Evolutionary conservation across 92 coral and sea anemone species (phyloP), one percentile per base, ranked within the genome.

Genomic region (Desmophyllum pertusum): DNA sequence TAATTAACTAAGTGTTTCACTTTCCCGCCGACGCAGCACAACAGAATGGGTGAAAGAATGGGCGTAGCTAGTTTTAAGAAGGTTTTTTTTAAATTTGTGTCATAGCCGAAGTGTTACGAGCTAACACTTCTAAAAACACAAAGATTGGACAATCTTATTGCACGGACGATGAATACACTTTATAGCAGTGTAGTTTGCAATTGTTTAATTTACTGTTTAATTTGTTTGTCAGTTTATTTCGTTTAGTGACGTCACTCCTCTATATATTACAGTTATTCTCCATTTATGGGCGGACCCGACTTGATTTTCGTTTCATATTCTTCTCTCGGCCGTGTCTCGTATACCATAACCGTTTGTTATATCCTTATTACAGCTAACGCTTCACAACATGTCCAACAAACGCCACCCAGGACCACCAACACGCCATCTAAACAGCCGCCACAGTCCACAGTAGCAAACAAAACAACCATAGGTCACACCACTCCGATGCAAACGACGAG

Each of bases 371-470:
- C 79, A 82, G 86, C 35, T 53, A 82, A 82, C 41, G 23, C 70
- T 29, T 27, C 85, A 15, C 88, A 78, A 9, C 81, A 74, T 33
- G 35, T 73, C 31, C 81, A 50, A 48, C 88, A 57, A 27, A 86
- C 80, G 31, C 81, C 79, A 6, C 71, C 75, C 33, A 64, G 51
- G 36, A 72, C 86, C 67, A 55, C 86, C 64, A 61, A 29, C 25
- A 29, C 76, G 39, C 41, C 85, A 64, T 15, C 87, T 57, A 53
- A 77, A 1, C 35, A 37, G 6, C 62, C 55, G 40, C 88, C 91
- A 23, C 81, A 81, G n/a, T 40, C 92, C 11, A 80, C 89, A 30
- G 83, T 77, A 2, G 61, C 89, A 66, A 78, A 46, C 59, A 78
- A 51, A 40, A 85, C 89, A 8, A 80, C 83, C 30, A 36, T 51